phyloP scores from a whole-genome alignment of 2,797 vertebrate species.

The Martes flavigula region DNA sequence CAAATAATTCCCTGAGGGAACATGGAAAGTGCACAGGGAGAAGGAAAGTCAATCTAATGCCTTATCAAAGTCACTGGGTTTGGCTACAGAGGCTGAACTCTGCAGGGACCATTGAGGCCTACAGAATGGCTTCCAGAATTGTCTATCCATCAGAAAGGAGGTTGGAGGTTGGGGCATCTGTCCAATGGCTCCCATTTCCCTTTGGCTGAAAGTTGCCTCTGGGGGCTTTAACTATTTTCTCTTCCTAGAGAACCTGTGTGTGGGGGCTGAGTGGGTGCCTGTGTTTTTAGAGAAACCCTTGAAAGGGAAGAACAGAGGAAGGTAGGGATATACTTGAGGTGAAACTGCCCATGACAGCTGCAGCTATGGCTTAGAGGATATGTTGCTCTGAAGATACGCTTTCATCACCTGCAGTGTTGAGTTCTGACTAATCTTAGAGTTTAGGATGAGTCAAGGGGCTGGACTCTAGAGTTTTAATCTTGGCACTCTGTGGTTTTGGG shows the following conservation, averaged over 20 bases:
- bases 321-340: neutral
- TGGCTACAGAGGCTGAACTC: neutral
- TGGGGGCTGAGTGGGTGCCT: neutral
- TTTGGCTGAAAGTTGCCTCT: neutral
- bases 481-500: neutral
- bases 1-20: neutral
- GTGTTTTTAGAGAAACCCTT: neutral
- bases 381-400: neutral
- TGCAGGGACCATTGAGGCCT: neutral
- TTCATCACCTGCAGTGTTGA: neutral
- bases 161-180: neutral
- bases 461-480: neutral
- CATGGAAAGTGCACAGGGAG: neutral
- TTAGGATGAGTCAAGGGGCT: neutral
- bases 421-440: neutral
- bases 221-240: neutral
- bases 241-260: neutral
- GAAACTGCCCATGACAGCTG: neutral
- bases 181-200: neutral
- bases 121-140: neutral
- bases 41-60: neutral
- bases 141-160: neutral
- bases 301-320: neutral
- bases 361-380: neutral
- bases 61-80: neutral